Conservation (phyloP, 2,888 invertebrate genomes). For the Limnephilus auricula region DNA sequence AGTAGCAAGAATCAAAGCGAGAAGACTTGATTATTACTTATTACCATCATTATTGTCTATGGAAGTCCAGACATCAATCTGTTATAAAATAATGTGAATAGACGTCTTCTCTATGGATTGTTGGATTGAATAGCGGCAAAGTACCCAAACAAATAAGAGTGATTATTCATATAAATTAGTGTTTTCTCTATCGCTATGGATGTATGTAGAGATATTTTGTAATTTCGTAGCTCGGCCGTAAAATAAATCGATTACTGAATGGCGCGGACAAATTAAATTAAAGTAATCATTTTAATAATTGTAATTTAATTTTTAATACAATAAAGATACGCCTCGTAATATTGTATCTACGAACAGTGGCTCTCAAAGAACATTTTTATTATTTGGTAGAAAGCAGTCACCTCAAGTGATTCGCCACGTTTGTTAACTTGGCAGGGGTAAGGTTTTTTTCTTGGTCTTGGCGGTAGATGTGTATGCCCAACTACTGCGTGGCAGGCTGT, state of each 20-base stretch:
- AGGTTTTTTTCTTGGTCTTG: too few relatives aligned
- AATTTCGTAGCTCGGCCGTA: not conserved
- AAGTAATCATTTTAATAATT: constrained; percentile 46
- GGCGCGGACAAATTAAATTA: constrained; percentile 41
- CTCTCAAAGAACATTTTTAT: not conserved
- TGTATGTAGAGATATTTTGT: not conserved
- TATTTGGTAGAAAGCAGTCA: too few relatives aligned
- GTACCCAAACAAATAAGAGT: not conserved
- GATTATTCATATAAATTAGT: not conserved
- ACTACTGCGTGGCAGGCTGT: too few relatives aligned
- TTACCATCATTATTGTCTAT: not conserved
- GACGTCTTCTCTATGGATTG: not conserved
- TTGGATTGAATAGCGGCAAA: not conserved
- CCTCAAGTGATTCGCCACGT: too few relatives aligned
- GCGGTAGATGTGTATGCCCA: too few relatives aligned
- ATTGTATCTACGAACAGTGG: not conserved
- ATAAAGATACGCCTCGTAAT: constrained; percentile 25
- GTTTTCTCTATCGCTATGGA: too few relatives aligned
- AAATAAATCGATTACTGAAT: constrained; percentile 28
- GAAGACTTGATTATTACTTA: not conserved
- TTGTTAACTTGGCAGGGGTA: too few relatives aligned
- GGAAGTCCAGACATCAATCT: not conserved
- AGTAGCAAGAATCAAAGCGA: not conserved
- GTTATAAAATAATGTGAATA: not conserved
- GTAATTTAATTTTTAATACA: constrained; percentile 43